Evolutionary conservation across 2,888 invertebrate genomes (phyloP).

Genomic region (Lasioglossum zephyrum): DNA sequence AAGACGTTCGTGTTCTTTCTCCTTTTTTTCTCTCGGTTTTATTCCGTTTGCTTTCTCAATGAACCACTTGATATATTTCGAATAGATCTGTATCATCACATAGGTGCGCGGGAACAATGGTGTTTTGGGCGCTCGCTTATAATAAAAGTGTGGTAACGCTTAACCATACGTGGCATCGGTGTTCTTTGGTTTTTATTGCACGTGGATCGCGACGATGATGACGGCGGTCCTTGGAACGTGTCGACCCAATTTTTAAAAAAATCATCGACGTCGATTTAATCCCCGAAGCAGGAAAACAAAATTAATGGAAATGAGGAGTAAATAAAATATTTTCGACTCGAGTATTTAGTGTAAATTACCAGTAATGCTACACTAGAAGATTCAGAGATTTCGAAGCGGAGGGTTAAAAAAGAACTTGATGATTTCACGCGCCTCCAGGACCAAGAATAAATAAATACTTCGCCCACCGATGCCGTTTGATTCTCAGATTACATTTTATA

Average conservation of each 20-base stretch:
- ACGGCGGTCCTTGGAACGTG: background rate
- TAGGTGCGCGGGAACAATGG: conserved; percentile 55
- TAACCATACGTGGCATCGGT: conserved; percentile 34
- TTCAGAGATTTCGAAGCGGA: background rate
- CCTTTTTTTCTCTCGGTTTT: conserved; percentile 10
- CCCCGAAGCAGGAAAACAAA: background rate
- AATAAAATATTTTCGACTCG: background rate
- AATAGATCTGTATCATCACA: conserved; percentile 51
- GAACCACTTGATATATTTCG: conserved; percentile 59
- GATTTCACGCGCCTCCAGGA: background rate
- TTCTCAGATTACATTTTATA: conserved; percentile 72
- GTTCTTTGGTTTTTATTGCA: conserved; percentile 52
- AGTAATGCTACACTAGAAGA: background rate
- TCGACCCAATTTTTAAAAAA: background rate
- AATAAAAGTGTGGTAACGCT: conserved; percentile 50
- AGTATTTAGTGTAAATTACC: background rate
- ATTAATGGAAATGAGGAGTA: background rate
- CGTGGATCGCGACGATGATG: conserved; percentile 18
- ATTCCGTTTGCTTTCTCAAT: conserved; percentile 35
- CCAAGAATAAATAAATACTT: conserved; percentile 54
- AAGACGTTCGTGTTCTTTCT: conserved; percentile 12
- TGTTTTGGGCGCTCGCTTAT: conserved; percentile 38
- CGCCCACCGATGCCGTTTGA: conserved; percentile 34
- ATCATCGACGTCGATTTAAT: background rate
- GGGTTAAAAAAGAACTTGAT: background rate